A percentile compares a stretch with the other conserved stretches of the same genome.
Evolutionary conservation across 1,140 invertebrate genomes (phyloP).

Genomic region (Panulirus ornatus): DNA sequence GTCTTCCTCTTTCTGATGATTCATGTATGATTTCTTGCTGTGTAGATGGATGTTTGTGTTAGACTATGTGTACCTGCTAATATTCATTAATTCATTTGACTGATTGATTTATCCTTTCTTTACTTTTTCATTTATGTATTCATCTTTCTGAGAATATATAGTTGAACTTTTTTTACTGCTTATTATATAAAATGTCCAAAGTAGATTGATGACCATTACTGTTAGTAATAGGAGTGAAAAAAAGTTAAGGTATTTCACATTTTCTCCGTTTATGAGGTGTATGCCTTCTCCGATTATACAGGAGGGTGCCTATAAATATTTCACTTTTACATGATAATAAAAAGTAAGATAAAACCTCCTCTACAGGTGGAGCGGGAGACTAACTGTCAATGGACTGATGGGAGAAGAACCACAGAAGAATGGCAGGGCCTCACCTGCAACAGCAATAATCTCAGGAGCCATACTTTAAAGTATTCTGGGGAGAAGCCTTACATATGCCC

Average conservation of each 20-base stretch:
- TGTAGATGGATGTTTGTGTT: no score
- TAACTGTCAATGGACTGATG: constrained; percentile 51
- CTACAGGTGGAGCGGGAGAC: constrained; percentile 53
- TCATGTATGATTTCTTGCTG: no score
- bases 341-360: constrained; percentile 61
- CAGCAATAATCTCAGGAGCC: constrained; percentile 58
- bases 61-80: no score
- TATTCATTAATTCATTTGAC: no score
- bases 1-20: no score
- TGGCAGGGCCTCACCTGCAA: constrained; percentile 50
- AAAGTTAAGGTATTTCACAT: neutral
- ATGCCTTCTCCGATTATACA: neutral
- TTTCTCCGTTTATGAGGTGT: neutral
- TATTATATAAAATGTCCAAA: no score
- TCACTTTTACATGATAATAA: constrained; percentile 29
- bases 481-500: constrained; percentile 55
- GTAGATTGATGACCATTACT: no score
- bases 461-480: constrained; percentile 44
- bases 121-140: no score
- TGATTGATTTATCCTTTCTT: no score
- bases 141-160: no score
- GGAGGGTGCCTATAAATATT: neutral
- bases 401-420: constrained; percentile 38
- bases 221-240: neutral
- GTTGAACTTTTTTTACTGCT: no score